Evolutionary conservation across 2,888 invertebrate genomes (phyloP), one percentile per base, ranked within the genome.

Genomic region (Cotesia congregata): DNA sequence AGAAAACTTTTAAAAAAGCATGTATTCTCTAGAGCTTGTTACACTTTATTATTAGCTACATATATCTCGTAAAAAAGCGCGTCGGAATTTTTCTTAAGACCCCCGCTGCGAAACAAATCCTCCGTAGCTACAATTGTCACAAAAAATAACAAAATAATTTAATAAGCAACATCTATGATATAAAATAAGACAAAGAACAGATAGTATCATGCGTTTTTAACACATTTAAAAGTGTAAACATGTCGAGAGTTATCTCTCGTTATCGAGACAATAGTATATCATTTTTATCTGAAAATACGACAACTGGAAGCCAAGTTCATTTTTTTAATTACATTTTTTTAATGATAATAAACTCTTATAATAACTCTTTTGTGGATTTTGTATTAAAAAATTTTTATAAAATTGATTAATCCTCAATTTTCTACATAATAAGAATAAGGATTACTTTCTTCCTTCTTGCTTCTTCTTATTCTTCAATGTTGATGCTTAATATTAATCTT

Each of bases 281-380:
- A 50, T 50, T 50, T 50, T 50, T 50, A 50, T 50, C 50, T 12
- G 50, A 7, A 7, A 50, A 12, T 50, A 50, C 50, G 50, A 50
- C 50, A 50, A 50, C 50, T 50, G 50, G 50, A 50, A 50, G 50
- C 50, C 50, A 50, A 50, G 50, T 50, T 50, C 50, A 50, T 50
- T 50, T 50, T 50, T 50, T 50, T 12, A 50, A 50, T 50, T 2
- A 50, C 50, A 50, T 6, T n/a, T n/a, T n/a, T n/a, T n/a, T 41
- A 9, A 50, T 50, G 12, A 50, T 50, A 50, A 50, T 50, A 50
- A 50, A 50, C 6, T n/a, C n/a, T 7, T 9, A 12, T 3, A 50
- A 50, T 50, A 50, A 50, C 50, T 50, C 50, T 50, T 50, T 50
- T 50, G 12, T 50, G 50, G 7, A 50, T 50, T 50, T 50, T 12